Conservation (phyloP, 2,888 invertebrate species). For the Microplitis manilae region DNA sequence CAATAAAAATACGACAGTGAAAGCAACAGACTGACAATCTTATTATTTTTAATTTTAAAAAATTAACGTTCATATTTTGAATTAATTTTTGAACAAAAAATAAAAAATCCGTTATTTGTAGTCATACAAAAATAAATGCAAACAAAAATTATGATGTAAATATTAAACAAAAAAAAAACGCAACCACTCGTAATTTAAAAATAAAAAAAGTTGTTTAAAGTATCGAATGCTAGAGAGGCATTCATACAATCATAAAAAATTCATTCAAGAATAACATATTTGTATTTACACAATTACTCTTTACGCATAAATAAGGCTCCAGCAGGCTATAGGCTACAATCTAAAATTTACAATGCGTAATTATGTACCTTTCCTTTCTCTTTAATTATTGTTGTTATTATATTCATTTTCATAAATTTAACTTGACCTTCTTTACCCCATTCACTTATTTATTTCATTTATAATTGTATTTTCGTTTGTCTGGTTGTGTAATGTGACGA, state of each 20-base stretch:
- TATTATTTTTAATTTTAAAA: constrained; percentile 42
- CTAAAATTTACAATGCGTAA: constrained; percentile 70
- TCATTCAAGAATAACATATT: constrained; percentile 65
- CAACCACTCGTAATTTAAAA: constrained; percentile 58
- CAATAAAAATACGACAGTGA: no score
- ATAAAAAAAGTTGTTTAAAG: constrained; percentile 29
- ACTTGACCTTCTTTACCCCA: constrained; percentile 38
- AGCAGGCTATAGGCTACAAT: constrained; percentile 71
- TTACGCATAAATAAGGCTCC: constrained; percentile 69
- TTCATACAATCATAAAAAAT: constrained; percentile 62
- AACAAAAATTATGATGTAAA: constrained; percentile 62
- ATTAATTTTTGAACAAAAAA: constrained; percentile 31
- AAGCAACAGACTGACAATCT: background rate
- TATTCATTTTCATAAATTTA: constrained; percentile 3
- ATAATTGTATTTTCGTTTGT: constrained; percentile 54
- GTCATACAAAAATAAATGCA: constrained; percentile 41
- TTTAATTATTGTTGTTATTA: constrained; percentile 9
- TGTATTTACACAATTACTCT: constrained; percentile 71
- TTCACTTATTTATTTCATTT: constrained; percentile 39
- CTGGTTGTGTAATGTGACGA: constrained; percentile 71
- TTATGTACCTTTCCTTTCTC: constrained; percentile 65
- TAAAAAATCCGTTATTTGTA: background rate
- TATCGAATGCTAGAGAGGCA: constrained; percentile 64
- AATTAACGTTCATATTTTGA: constrained; percentile 13
- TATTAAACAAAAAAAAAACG: constrained; percentile 62